Base-by-base conservation (phyloP, 2,888 invertebrate species). In the Amiota communis region DNA sequence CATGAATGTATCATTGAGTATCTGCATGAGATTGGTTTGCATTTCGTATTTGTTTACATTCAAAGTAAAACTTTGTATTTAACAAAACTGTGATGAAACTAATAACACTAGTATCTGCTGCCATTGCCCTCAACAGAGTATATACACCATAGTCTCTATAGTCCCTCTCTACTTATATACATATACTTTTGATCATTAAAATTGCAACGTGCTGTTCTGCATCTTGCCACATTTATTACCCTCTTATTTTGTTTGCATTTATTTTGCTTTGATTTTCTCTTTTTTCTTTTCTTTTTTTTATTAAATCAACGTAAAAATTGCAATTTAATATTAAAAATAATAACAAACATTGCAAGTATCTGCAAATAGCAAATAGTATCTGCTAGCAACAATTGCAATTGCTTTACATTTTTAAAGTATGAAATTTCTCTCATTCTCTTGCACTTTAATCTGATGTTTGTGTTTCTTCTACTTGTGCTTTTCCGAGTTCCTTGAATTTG, bases 261-360 rank as follows among this genome's bases (percentile, higher is more conserved):
- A 63, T 12, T 36, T 72, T 48, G 13, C 53, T 36, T 61, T 69
- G 15, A n/a, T 56, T 57, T 17, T 59, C 65, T 65, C 61, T 36
- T 65, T 78, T 83, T 83, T 82, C 81, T 79, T 80, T 75, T 80
- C 78, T 51, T 15, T 65, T 65, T 59, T 81, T 82, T 86, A 83
- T 81, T 83, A 83, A 85, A 85, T 83, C 83, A 84, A 83, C 85
- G 85, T 78, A 81, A 81, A 84, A 84, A 80, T 83, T 83, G 86
- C 85, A 84, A 84, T 86, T 84, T 86, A 86, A 86, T 84, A 86
- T 84, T 86, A 85, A 86, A 84, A 84, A 86, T 85, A 86, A 86
- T 84, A 84, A 86, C 81, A 85, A 85, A 85, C 85, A 82, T 78
- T 84, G 73, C 68, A 69, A 61, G 49, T 17, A 69, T 13, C 57